Evolutionary conservation across 1,140 invertebrate species (phyloP), one percentile per base, ranked within the genome.

Genomic region (Tribolium castaneum): DNA sequence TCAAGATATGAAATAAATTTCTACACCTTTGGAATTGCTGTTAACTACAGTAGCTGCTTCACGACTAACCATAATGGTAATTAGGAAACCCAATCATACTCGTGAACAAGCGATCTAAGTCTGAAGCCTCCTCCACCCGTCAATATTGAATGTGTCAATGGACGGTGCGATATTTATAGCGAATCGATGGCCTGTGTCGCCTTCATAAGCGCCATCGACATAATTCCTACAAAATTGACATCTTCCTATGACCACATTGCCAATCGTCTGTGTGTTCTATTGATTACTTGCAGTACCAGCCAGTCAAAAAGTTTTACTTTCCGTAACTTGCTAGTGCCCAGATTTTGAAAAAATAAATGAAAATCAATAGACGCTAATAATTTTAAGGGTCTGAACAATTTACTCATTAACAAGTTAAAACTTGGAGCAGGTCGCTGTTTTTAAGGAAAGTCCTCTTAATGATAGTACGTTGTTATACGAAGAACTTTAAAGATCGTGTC

Each of bases 151-250:
- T 76, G 75, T 81, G 80, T 80, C 78, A 80, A 81, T 62, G 77
- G 71, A 79, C 80, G 78, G 74, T 54, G 30, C 51, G 72, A 72
- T 81, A 81, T 81, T 81, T 81, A 81, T 81, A 81, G 80, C 75
- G 70, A 81, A 81, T 81, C 80, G 80, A 81, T 81, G 74, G 34
- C 66, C 73, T 73, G 71, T 73, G 30, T 73, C 71, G 52, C 52
- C 49, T 54, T 50, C 25, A 72, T 51, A 54, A 50, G 39, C 70
- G 49, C 71, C 71, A 73, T 73, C 71, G 7, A 52, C 49, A 73
- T 52, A 34, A 73, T 73, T 73, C 30, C 19, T 73, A 7, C 71
- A 7, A 19, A 73, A 73, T 52, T 73, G 70, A 72, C 39, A 30
- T 52, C 19, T 72, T 39, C 14, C n/a, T 72, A 66, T 66, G 59